Evolutionary conservation across 2,888 invertebrate species (phyloP), one percentile per base, ranked within the genome.

Genomic region (Pardosa pseudoannulata): DNA sequence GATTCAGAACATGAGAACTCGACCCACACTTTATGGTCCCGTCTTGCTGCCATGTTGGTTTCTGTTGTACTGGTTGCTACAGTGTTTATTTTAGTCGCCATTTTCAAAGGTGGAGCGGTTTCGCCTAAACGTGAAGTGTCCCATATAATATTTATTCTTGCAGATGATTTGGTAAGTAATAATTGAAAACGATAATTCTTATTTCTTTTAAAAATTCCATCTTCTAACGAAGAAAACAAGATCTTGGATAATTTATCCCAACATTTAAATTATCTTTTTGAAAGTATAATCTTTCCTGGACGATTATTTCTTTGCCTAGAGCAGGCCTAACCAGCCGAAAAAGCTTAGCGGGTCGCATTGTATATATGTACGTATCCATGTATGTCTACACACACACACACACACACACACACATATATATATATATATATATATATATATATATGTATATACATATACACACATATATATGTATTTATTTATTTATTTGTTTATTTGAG

Each of bases 121-220:
- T 23, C 39, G 27, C 67, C 73, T 2, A 65, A 72, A 39, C 50
- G 62, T 62, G 83, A 78, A n/a, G 27, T 89, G 76, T 96, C 96
- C 1, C 93, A 97, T 90, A 96, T 97, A 75, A 93, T 97, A 88
- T 94, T 96, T 89, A 96, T 97, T 89, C 91, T 97, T 74, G 97
- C 96, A 0, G 97, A 97, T 92, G 97, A 97, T 93, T 93, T 97
- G 94, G 97, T 97, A 92, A 94, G 94, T 91, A 72, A 9, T 9
- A 50, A 5, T 50, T 16, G 3, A 65, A 62, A 13, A 3, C 27
- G 3, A 3, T 2, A 23, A 62, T 62, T 27, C n/a, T 62, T 62
- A 23, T 9, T 62, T 2, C 2, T n/a, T n/a, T n/a, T n/a, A n/a
- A n/a, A n/a, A n/a, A n/a, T n/a, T n/a, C n/a, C n/a, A n/a, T n/a